Conservation (phyloP, 2,888 invertebrate genomes). For the Melanotus villosus region DNA sequence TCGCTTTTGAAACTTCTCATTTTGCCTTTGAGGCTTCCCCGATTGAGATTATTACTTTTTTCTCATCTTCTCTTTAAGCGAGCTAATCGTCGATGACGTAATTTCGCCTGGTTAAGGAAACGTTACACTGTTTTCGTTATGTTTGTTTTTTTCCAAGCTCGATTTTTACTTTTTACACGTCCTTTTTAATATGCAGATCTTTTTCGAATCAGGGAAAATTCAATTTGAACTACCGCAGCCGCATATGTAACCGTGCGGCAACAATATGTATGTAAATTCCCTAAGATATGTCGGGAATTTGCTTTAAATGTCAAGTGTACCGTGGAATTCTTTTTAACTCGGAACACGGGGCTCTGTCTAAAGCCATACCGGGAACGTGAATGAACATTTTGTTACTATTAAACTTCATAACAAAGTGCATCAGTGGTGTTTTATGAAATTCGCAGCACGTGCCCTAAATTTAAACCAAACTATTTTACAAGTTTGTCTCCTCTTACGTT, state of each 20-base stretch:
- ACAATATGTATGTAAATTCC: constrained; percentile 49
- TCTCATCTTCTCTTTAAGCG: not conserved
- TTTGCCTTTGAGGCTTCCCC: not conserved
- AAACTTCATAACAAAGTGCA: too few relatives aligned
- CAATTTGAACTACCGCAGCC: constrained; percentile 39
- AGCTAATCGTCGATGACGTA: not conserved
- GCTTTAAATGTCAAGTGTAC: constrained; percentile 45
- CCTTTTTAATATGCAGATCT: constrained; percentile 36
- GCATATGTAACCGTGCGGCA: constrained; percentile 41
- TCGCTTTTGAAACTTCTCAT: constrained; percentile 11
- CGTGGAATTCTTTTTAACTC: constrained; percentile 18
- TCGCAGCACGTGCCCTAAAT: too few relatives aligned
- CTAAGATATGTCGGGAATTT: constrained; percentile 48
- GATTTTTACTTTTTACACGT: constrained; percentile 7
- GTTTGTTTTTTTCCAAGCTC: too few relatives aligned
- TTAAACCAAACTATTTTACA: too few relatives aligned
- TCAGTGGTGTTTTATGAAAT: too few relatives aligned
- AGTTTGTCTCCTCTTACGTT: too few relatives aligned
- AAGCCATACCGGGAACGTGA: too few relatives aligned
- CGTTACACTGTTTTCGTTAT: too few relatives aligned
- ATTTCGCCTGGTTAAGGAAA: too few relatives aligned
- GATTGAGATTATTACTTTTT: not conserved
- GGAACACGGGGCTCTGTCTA: too few relatives aligned
- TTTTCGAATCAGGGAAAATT: constrained; percentile 40
- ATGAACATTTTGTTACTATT: too few relatives aligned